Base-by-base conservation (phyloP, 2,888 invertebrate genomes). In the Willowsia nigromaculata region DNA sequence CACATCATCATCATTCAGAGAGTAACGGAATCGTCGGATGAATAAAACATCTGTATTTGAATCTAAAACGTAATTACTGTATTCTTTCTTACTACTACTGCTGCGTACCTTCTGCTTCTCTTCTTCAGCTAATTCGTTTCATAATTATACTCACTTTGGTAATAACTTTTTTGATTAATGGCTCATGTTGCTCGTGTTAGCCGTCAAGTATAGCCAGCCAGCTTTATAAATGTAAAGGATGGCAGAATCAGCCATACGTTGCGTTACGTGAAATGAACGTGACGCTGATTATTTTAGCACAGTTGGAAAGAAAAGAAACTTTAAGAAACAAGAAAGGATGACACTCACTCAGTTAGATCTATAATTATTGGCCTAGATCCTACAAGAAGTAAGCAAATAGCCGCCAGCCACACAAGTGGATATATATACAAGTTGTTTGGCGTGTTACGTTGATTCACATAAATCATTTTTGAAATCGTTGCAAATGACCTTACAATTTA, bases 401-500 rank as follows among this genome's bases (percentile, higher is more conserved):
- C 76, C 76, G 76, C 76, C 43, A 50, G 76, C 76, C 27, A 74
- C 25, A 74, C 71, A 47, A 22, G n/a, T 47, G 2, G 9, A 27
- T 15, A 11, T 11, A 4, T 22, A 1, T 27, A 43, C 25, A 71
- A 25, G 71, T 30, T 71, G 59, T 33, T 65, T 65, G 65, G 65
- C 65, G 27, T 76, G 76, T 27, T 30, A 11, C 22, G 40, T 22
- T 71, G 40, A 40, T 22, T 71, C 40, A 13, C 27, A 76, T 76
- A 76, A 76, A 76, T 76, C 76, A 76, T 18, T 50, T 59, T n/a
- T 47, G 0, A 76, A 76, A 50, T 76, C 30, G 50, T n/a, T 76
- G 47, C 76, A 76, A 76, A 76, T 50, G 47, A 47, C 47, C 76
- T 76, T 76, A 50, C 76, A 76, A 76, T 18, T 76, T 76, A 50